A percentile compares a stretch with the other conserved stretches of the same genome.
Conservation (phyloP, 2,888 invertebrate genomes). For the Stenurella melanura region DNA sequence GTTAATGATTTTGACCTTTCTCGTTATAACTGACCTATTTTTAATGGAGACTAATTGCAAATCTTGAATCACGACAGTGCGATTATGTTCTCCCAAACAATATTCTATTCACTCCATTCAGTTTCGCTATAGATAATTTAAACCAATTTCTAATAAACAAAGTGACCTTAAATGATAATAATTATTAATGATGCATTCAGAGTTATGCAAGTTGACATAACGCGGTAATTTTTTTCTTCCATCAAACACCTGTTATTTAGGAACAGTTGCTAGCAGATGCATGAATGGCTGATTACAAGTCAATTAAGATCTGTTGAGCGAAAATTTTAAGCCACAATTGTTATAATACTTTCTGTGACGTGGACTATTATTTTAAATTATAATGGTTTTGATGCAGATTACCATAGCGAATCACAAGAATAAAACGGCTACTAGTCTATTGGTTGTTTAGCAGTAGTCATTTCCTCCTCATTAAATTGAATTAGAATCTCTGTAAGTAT, state of each 20-base stretch:
- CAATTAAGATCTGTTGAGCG: not conserved
- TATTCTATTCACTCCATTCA: not conserved
- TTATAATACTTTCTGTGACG: not conserved
- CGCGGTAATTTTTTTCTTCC: not conserved
- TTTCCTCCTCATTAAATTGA: not conserved
- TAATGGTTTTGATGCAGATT: not conserved
- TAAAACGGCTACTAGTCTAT: not conserved
- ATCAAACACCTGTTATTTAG: conserved; percentile 1
- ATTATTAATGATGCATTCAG: conserved; percentile 3
- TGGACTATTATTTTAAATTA: not conserved
- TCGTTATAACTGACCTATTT: conserved; percentile 20
- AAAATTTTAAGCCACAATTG: conserved; percentile 2
- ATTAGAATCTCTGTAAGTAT: not conserved
- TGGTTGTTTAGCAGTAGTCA: not conserved
- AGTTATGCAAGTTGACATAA: not conserved
- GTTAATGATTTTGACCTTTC: conserved; percentile 31
- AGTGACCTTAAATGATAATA: conserved; percentile 1
- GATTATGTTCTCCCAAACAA: conserved; percentile 2
- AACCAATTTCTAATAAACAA: conserved; percentile 6
- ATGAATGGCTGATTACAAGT: not conserved
- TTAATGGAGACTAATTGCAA: conserved; percentile 14
- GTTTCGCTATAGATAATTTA: not conserved
- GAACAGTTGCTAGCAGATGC: not conserved
- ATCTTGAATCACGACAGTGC: conserved; percentile 16
- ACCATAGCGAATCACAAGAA: not conserved